Base-by-base conservation (phyloP, 2,797 vertebrate species). In the Bufotes viridis region DNA sequence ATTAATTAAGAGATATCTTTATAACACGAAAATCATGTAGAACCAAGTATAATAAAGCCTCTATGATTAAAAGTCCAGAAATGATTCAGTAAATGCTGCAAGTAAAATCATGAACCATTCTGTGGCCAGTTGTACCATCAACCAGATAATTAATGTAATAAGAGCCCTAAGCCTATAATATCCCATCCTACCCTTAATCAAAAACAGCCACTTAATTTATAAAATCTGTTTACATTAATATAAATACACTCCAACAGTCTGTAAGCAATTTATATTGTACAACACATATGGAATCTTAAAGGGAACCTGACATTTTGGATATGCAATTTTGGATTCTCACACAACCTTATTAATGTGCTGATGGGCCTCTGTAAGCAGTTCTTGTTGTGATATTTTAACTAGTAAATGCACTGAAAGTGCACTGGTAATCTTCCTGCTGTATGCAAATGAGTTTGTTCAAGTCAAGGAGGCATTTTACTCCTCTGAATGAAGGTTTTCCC, bases 1-100 rank as follows among this genome's bases (percentile, higher is more conserved):
- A 78, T 76, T 85, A 63, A 85, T 85, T 78, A 65, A 78, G 58
- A n/a, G 78, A 63, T 76, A 76, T 65, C 49, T 83, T 83, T 42
- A 42, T 84, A 55, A 51, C 63, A 84, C 24, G 70, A 60, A 84
- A 74, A 55, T 61, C 34, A 84, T 84, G 13, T 84, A 65, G 57
- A 29, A 65, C 42, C 15, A 53, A 78, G 42, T 65, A 76, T 63
- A 85, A 85, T 53, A 15, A 78, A 63, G 15, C 58, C 55, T 78
- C 70, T 26, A 67, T 84, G n/a, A 85, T 60, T 20, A 76, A 74
- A 84, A 84, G n/a, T 72, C 7, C 55, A 58, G 12, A 84, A 84
- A 75, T 60, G 20, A 84, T 74, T 22, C 12, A 74, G 26, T 60
- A 60, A 58, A 84, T 74, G 55, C 69, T 84, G 67, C 53, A 84